Percentiles rank a stretch among this genome's conserved stretches.
phyloP scores from a whole-genome alignment of 2,888 invertebrate species.

The Chalcis sispes region DNA sequence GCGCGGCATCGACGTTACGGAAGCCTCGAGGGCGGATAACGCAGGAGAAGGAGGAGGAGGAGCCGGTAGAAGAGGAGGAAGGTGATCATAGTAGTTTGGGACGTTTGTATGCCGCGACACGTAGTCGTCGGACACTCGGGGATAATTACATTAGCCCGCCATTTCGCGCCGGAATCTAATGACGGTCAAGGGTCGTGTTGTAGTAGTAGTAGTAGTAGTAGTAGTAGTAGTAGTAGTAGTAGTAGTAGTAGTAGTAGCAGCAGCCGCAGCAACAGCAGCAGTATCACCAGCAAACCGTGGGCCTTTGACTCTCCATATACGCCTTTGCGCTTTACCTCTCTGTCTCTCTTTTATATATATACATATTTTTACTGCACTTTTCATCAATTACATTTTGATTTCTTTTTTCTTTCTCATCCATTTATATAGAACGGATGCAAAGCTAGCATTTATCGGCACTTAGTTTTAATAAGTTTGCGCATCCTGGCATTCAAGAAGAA shows the following conservation, averaged over 20 bases:
- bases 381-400: background rate
- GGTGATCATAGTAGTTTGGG: slow-evolving; percentile 65
- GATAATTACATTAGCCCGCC: slow-evolving; percentile 70
- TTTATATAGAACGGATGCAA: background rate
- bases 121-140: slow-evolving; percentile 67
- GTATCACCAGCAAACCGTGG: background rate
- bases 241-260: too few species aligned
- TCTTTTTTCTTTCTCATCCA: slow-evolving; percentile 11
- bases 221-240: too few species aligned
- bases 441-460: background rate
- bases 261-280: too few species aligned
- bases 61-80: slow-evolving; percentile 35
- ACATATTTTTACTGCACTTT: too few species aligned
- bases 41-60: background rate
- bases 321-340: slow-evolving; percentile 23
- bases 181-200: slow-evolving; percentile 51
- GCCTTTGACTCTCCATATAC: slow-evolving; percentile 37
- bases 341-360: background rate
- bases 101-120: slow-evolving; percentile 67
- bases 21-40: background rate
- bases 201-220: too few species aligned
- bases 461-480: slow-evolving; percentile 34
- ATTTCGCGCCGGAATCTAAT: slow-evolving; percentile 59
- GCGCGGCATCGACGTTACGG: background rate
- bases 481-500: background rate